A percentile compares a stretch with the other conserved stretches of the same genome.
phyloP scores from a whole-genome alignment of 2,113 vertebrate genomes.

The Symphodus melops region DNA sequence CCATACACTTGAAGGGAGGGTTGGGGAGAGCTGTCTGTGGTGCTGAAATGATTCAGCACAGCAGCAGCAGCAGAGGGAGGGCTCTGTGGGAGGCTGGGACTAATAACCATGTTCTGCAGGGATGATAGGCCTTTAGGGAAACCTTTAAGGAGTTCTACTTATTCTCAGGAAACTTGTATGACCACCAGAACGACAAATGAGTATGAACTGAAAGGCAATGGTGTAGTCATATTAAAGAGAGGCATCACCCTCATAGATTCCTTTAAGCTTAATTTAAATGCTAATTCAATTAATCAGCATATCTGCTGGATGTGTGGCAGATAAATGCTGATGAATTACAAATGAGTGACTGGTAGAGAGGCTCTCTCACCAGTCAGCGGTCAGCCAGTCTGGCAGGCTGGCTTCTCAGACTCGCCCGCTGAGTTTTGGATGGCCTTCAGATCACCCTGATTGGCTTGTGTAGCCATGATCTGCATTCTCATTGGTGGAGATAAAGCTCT shows the following conservation, averaged over 20 bases:
- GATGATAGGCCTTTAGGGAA: constrained; percentile 57
- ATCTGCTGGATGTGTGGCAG: constrained; percentile 47
- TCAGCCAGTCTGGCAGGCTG: constrained; percentile 68
- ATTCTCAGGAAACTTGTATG: constrained; percentile 61
- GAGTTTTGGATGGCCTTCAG: constrained; percentile 65
- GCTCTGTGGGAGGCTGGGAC: constrained; percentile 46
- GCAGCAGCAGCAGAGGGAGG: constrained; percentile 27
- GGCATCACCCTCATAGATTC: constrained; percentile 44
- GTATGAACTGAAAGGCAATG: constrained; percentile 46
- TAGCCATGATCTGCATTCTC: constrained; percentile 56
- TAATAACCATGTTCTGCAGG: constrained; percentile 61
- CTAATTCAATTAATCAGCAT: constrained; percentile 61
- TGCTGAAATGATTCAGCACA: constrained; percentile 62
- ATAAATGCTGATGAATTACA: constrained; percentile 67
- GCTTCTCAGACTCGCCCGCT: constrained; percentile 71
- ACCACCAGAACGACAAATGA: constrained; percentile 42
- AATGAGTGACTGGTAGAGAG: constrained; percentile 52
- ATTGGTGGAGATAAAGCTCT: constrained; percentile 66
- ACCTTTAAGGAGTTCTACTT: constrained; percentile 62
- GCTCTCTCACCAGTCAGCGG: constrained; percentile 58
- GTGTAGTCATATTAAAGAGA: constrained; percentile 47
- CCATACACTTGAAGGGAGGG: constrained; percentile 16
- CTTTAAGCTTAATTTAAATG: constrained; percentile 74
- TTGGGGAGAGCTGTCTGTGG: constrained; percentile 64
- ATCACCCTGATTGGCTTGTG: constrained; percentile 68